phyloP scores from a whole-genome alignment of 1,140 invertebrate genomes.

The Heterodera carotae region DNA sequence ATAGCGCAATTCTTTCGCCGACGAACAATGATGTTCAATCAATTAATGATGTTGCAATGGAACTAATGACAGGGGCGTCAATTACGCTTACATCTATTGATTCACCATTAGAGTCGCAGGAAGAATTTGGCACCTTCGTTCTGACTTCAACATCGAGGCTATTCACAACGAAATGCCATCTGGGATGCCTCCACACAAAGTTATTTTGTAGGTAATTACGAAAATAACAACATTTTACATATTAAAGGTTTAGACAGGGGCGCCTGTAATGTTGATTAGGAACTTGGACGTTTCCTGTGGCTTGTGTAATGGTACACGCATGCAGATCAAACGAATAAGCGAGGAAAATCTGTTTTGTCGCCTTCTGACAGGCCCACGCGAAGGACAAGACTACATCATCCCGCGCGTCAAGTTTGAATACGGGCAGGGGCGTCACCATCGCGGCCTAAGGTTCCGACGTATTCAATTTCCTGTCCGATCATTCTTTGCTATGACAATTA shows the following conservation, averaged over 20 bases:
- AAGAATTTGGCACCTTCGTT: background rate
- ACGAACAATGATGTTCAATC: background rate
- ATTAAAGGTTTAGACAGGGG: background rate
- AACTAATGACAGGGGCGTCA: background rate
- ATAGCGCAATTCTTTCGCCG: background rate
- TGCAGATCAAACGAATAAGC: background rate
- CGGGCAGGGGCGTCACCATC: constrained; percentile 15
- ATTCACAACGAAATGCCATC: constrained; percentile 51
- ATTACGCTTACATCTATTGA: background rate
- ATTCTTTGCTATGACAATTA: constrained; percentile 70
- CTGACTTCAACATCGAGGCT: constrained; percentile 33
- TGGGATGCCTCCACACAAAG: constrained; percentile 65
- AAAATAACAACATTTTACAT: background rate
- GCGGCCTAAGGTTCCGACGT: constrained; percentile 35
- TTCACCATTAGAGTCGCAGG: background rate
- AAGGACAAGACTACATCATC: constrained; percentile 9
- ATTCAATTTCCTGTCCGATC: constrained; percentile 69
- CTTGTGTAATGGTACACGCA: constrained; percentile 2
- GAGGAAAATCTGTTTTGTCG: background rate
- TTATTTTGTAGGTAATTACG: constrained; percentile 62
- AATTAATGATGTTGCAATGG: background rate
- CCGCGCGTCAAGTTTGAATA: constrained; percentile 12
- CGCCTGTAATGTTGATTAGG: background rate
- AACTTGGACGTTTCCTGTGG: constrained; percentile 5
- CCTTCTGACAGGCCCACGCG: background rate